Evolutionary conservation across 2,113 vertebrate species (phyloP).

Genomic region (Trichechus manatus): DNA sequence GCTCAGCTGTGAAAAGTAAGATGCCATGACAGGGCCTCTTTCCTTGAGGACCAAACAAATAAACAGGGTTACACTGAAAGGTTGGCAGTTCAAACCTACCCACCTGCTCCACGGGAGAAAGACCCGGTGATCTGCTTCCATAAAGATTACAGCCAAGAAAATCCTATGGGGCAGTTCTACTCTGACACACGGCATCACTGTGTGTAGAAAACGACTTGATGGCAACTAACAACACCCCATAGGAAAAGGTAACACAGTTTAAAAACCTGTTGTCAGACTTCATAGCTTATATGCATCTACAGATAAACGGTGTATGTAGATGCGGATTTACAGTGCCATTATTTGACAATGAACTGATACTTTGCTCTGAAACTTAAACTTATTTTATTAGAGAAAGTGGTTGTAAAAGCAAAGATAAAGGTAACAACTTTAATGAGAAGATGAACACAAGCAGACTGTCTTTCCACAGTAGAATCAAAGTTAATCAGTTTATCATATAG

Average conservation of each 20-base stretch:
- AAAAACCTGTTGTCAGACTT: background rate
- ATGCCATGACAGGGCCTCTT: slow-evolving; percentile 20
- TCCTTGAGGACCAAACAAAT: background rate
- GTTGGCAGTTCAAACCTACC: background rate
- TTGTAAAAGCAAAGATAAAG: slow-evolving; percentile 53
- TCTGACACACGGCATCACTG: background rate
- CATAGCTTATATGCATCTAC: background rate
- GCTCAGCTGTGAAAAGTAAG: slow-evolving; percentile 19
- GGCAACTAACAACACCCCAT: background rate
- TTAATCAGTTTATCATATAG: slow-evolving; percentile 9
- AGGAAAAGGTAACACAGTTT: background rate
- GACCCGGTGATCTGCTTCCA: no score
- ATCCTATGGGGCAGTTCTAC: background rate
- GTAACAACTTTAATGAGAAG: slow-evolving; percentile 11
- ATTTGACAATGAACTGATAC: background rate
- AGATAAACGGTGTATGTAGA: background rate
- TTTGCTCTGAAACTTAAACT: slow-evolving; percentile 51
- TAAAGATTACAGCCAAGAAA: background rate
- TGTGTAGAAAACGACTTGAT: background rate
- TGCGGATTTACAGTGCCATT: background rate
- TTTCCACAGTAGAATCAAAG: background rate
- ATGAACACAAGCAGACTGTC: background rate
- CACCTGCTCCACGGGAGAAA: no score
- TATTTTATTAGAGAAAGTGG: slow-evolving; percentile 40
- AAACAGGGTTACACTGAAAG: background rate